Percentiles rank a stretch among this genome's conserved stretches.
Evolutionary conservation across 2,888 invertebrate genomes (phyloP).

Genomic region (Drosophila neotestacea): DNA sequence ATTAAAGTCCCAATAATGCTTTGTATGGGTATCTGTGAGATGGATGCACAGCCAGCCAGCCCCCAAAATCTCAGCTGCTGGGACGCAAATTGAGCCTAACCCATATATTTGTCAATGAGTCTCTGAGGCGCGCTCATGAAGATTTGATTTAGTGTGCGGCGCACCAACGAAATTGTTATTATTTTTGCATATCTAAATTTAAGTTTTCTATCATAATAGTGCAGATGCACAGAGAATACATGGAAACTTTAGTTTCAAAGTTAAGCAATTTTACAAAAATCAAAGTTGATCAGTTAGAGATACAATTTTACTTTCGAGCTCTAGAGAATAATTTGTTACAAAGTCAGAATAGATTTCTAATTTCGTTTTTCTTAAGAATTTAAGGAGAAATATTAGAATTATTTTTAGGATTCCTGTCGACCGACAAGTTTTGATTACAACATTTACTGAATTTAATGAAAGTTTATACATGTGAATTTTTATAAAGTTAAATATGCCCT

Average conservation of each 20-base stretch:
- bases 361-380: too few species aligned
- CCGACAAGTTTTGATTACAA: too few species aligned
- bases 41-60: constrained; percentile 54
- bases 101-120: constrained; percentile 83
- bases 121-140: constrained; percentile 71
- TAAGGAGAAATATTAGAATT: too few species aligned
- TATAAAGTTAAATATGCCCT: too few species aligned
- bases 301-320: too few species aligned
- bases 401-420: too few species aligned
- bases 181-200: constrained; percentile 75
- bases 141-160: constrained; percentile 81
- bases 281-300: background rate
- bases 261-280: constrained; percentile 11
- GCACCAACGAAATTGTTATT: constrained; percentile 52
- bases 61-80: constrained; percentile 36
- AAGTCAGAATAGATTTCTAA: too few species aligned
- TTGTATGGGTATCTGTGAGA: constrained; percentile 59
- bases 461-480: too few species aligned
- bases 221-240: constrained; percentile 21
- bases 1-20: constrained; percentile 62
- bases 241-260: constrained; percentile 4
- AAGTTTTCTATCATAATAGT: constrained; percentile 41
- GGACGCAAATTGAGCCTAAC: constrained; percentile 80
- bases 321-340: too few species aligned
- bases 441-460: too few species aligned